Base-by-base conservation (phyloP, 2,797 vertebrate species). In the Botia kubotai region DNA sequence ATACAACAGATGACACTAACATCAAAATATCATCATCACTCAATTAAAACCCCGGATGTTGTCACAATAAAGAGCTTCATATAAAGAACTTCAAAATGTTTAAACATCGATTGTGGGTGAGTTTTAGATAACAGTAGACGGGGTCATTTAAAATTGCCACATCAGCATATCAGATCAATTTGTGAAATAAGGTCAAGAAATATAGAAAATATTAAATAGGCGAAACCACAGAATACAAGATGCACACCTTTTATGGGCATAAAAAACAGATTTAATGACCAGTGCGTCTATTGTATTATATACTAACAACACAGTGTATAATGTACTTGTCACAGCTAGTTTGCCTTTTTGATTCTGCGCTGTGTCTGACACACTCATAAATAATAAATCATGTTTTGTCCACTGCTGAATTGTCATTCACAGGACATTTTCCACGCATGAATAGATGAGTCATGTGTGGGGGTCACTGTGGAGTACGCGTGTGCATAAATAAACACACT, bases 361-460 rank as follows among this genome's bases (percentile, higher is more conserved):
- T 6, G 12, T 52, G 48, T 78, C 46, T 21, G 66, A 73, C 74
- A 65, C 53, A 33, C 8, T 6, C 29, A 75, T 82, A 12, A 82
- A 85, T 82, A 76, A 85, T 76, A 26, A 21, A 85, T 72, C 52
- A 16, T 46, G 11, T 68, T 43, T 74, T 55, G 66, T 68, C 80
- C 58, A 63, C 66, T 23, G 66, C 33, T 68, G 26, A 13, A 66
- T 16, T 17, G 46, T 3, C 16, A 62, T 69, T 57, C 66, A 78
- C 53, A 62, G 8, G 39, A 50, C 23, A 71, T 71, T 63, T 71
- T 71, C 29, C 43, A 21, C 4, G 12, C 62, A 53, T 70, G 23
- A 13, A 16, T 52, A 6, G 57, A 39, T 26, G 39, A 43, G 57
- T 58, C 0, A 10, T 14, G n/a, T 8, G 29, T 66, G 80, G 43